Evolutionary conservation across 2,797 vertebrate species (phyloP).

Genomic region (Cynopterus sphinx): DNA sequence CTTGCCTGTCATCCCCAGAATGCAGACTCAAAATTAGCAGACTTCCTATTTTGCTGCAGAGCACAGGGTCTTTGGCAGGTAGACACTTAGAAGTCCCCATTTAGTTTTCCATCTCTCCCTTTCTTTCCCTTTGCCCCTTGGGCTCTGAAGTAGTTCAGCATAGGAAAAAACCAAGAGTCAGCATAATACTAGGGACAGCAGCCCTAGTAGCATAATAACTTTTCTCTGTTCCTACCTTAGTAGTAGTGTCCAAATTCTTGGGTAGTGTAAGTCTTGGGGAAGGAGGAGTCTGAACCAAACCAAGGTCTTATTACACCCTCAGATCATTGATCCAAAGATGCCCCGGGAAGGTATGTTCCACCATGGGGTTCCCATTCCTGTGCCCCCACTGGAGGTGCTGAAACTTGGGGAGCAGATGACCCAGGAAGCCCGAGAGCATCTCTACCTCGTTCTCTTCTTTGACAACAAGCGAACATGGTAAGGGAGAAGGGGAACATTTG

Average conservation of each 20-base stretch:
- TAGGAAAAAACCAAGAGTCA: background rate
- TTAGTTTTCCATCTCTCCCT: background rate
- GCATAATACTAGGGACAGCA: background rate
- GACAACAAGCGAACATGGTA: slow-evolving; percentile 99
- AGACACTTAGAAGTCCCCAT: background rate
- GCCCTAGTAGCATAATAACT: background rate
- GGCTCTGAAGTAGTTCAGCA: background rate
- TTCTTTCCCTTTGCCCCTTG: background rate
- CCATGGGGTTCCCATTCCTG: slow-evolving; percentile 97
- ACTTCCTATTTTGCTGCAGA: background rate
- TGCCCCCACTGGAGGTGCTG: slow-evolving; percentile 98
- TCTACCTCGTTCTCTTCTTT: slow-evolving; percentile 99
- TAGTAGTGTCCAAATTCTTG: background rate
- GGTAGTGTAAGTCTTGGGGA: background rate
- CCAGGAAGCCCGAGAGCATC: slow-evolving; percentile 98
- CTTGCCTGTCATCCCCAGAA: background rate
- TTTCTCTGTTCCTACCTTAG: background rate
- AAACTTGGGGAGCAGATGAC: slow-evolving; percentile 99
- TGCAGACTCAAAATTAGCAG: background rate
- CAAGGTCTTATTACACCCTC: slow-evolving; percentile 60
- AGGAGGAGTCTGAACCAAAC: background rate
- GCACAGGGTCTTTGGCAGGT: slow-evolving; percentile 21
- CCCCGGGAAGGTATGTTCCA: slow-evolving; percentile 99
- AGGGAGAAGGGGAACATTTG: slow-evolving; percentile 75
- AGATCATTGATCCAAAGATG: slow-evolving; percentile 99